A percentile compares a stretch with the other conserved stretches of the same genome.
phyloP scores from a whole-genome alignment of 2,888 invertebrate species.

The Herminia tarsipennalis region DNA sequence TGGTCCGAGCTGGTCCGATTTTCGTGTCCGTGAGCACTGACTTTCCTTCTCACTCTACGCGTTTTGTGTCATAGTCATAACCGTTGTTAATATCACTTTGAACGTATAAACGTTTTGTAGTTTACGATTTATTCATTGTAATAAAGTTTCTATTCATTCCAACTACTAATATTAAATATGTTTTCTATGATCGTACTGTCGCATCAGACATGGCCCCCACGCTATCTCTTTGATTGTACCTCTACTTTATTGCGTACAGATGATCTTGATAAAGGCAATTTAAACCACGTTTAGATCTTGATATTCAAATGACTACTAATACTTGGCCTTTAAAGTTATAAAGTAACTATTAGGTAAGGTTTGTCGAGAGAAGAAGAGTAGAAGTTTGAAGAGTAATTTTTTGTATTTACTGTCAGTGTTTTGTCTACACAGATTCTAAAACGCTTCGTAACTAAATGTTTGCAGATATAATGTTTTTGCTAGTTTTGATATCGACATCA shows the following conservation, averaged over 20 bases:
- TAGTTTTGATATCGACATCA: too few relatives aligned
- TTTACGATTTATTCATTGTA: conserved; percentile 24
- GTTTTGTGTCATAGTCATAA: conserved; percentile 19
- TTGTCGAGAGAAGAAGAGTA: too few relatives aligned
- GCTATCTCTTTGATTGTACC: conserved; percentile 14
- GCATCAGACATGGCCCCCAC: conserved; percentile 30
- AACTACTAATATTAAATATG: conserved; percentile 19
- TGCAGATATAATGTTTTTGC: too few relatives aligned
- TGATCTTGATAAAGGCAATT: conserved; percentile 13
- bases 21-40: too few relatives aligned
- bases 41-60: too few relatives aligned
- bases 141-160: conserved; percentile 30
- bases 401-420: too few relatives aligned
- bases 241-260: conserved; percentile 8
- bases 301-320: background rate
- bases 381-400: too few relatives aligned
- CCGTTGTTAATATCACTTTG: conserved; percentile 11
- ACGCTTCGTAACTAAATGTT: too few relatives aligned
- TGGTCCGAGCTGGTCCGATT: too few relatives aligned
- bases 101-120: conserved; percentile 19
- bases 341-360: background rate
- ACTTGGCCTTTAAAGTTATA: background rate
- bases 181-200: conserved; percentile 14
- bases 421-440: too few relatives aligned
- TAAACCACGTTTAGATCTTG: background rate